Evolutionary conservation across 1,140 invertebrate genomes (phyloP), one percentile per base, ranked within the genome.

Genomic region (Magallana gigas): DNA sequence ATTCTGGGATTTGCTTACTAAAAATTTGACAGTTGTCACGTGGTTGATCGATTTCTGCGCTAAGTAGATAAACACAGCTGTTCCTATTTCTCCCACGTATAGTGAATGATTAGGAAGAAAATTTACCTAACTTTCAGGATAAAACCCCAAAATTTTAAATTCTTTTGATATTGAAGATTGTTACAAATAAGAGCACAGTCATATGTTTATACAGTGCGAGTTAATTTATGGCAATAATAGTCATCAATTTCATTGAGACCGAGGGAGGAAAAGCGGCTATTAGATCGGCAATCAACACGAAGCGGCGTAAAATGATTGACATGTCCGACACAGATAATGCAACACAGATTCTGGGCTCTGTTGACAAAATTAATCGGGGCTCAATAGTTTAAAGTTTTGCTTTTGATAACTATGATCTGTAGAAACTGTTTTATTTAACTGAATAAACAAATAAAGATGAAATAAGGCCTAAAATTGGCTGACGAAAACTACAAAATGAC

Each of bases 21-120:
- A 80, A 48, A 11, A 6, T 87, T 84, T 87, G 86, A 88, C 83
- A 88, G 64, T 88, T 88, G 83, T 88, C 87, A 88, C 83, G 83
- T 85, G 87, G 29, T 88, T 87, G 86, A 87, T 83, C 86, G 86
- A 84, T 36, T 87, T 76, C 18, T 71, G 8, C 56, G 59, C 57
- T 18, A 23, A 16, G 58, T 87, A 82, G 60, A 83, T 58, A 84
- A 84, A 36, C 14, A 83, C 2, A 18, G 81, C 83, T 84, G 59
- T 84, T 60, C 83, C 7, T 60, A n/a, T 56, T 6, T 6, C 57
- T 62, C 23, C 59, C 18, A 18, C 57, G 16, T 60, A 76, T 12
- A 11, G 36, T 36, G 3, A 3, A 23, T 29, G 36, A 29, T 29
- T 7, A 12, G 12, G 2, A 23, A 29, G 23, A 76, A 48, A 48